Evolutionary conservation across 2,888 invertebrate species (phyloP).

Genomic region (Microctonus brassicae): DNA sequence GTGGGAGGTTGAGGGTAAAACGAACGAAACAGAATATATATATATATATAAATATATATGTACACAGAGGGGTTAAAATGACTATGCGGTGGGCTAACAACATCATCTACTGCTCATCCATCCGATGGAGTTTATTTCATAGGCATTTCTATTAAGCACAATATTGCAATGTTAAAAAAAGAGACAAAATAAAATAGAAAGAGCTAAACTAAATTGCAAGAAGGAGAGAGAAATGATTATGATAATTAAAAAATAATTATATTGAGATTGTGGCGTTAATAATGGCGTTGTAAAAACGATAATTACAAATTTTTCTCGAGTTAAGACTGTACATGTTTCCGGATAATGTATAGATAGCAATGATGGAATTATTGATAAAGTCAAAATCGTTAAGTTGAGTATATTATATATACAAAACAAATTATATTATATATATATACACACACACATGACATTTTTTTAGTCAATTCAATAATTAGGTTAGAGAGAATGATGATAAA

Average conservation of each 20-base stretch:
- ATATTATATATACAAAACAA: conserved; percentile 39
- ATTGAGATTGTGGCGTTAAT: not conserved
- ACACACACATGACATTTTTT: conserved; percentile 52
- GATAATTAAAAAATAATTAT: too few relatives aligned
- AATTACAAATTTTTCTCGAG: conserved; percentile 22
- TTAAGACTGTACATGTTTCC: conserved; percentile 39
- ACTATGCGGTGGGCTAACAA: not conserved
- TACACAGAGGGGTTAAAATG: not conserved
- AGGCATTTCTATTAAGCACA: conserved; percentile 1
- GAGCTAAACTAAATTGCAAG: not conserved
- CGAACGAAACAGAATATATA: not conserved
- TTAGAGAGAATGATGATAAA: conserved; percentile 32
- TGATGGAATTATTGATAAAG: conserved; percentile 35
- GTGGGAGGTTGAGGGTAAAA: not conserved
- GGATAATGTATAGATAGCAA: conserved; percentile 37
- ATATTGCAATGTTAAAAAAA: not conserved
- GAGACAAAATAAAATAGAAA: not conserved
- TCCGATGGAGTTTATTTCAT: not conserved
- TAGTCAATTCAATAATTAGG: conserved; percentile 61
- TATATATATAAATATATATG: not conserved
- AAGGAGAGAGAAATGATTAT: too few relatives aligned
- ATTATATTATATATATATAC: conserved; percentile 36
- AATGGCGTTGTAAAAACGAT: not conserved
- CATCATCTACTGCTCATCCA: not conserved
- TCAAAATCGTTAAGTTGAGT: conserved; percentile 29